Percentiles rank a stretch among this genome's conserved stretches.
Evolutionary conservation across 1,140 invertebrate species (phyloP).

Genomic region (Zophobas morio): DNA sequence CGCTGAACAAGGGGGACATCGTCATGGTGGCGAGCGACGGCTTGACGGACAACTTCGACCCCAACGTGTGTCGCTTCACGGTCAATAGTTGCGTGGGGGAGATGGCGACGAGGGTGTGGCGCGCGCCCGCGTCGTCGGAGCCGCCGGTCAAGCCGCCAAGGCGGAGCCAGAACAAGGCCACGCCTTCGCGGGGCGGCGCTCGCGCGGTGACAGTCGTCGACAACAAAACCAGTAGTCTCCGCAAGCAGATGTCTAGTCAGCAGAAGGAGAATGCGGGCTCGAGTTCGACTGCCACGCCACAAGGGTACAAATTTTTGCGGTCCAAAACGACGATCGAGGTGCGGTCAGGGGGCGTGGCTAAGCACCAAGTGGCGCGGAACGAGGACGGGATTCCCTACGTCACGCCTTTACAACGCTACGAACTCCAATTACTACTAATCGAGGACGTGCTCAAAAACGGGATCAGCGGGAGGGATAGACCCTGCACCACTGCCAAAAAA

Average conservation of each 20-base stretch:
- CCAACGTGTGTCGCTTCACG: conserved; percentile 95
- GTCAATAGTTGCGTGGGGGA: conserved; percentile 66
- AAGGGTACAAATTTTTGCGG: conserved; percentile 64
- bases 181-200: conserved; percentile 15
- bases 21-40: conserved; percentile 93
- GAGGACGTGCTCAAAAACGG: conserved; percentile 85
- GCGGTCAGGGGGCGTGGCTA: conserved; percentile 62
- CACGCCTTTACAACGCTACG: conserved; percentile 86
- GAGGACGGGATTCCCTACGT: conserved; percentile 78
- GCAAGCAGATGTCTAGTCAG: conserved; percentile 53
- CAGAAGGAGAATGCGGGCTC: conserved; percentile 7
- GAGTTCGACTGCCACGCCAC: conserved; percentile 13
- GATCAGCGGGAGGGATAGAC: conserved; percentile 75
- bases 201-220: conserved; percentile 35
- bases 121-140: conserved; percentile 33
- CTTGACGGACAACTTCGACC: conserved; percentile 95
- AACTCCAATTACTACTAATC: conserved; percentile 83
- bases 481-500: conserved; percentile 73
- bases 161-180: conserved; percentile 50
- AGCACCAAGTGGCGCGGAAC: conserved; percentile 67
- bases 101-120: background rate
- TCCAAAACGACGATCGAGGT: conserved; percentile 72
- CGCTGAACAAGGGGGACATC: conserved; percentile 87
- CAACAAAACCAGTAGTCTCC: conserved; percentile 51
- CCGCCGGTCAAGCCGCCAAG: conserved; percentile 62